phyloP scores from a whole-genome alignment of 2,888 invertebrate species.

The Neria commutata region DNA sequence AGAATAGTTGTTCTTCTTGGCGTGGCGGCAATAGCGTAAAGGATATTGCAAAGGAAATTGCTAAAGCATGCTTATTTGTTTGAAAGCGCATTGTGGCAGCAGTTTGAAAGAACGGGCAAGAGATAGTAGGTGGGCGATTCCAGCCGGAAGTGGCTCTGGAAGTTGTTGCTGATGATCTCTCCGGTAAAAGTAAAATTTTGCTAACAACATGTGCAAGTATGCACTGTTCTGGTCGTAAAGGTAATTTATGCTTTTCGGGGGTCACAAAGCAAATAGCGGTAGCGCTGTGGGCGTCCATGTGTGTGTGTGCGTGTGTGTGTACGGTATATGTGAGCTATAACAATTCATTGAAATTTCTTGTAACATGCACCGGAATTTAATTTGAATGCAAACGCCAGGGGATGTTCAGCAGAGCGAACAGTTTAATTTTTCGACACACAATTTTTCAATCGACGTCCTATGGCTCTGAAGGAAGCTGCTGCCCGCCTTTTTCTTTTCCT shows the following conservation, averaged over 20 bases:
- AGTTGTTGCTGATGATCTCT: neutral
- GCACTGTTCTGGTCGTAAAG: slow-evolving; percentile 13
- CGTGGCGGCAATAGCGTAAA: neutral
- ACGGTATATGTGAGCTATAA: neutral
- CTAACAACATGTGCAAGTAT: slow-evolving; percentile 20
- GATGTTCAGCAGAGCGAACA: too few relatives aligned
- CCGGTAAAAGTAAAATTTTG: slow-evolving; percentile 14
- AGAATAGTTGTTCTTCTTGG: neutral
- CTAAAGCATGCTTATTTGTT: slow-evolving; percentile 11
- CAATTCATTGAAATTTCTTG: slow-evolving; percentile 12
- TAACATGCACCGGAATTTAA: too few relatives aligned
- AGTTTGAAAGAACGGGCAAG: neutral
- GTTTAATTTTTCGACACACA: too few relatives aligned
- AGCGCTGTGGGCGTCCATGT: neutral
- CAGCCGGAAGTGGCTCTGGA: neutral
- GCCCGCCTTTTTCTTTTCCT: too few relatives aligned
- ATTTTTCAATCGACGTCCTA: too few relatives aligned
- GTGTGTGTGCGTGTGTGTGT: too few relatives aligned
- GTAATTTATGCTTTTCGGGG: slow-evolving; percentile 15
- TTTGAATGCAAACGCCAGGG: too few relatives aligned
- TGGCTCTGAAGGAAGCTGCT: too few relatives aligned
- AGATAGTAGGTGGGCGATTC: neutral
- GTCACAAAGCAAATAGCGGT: neutral
- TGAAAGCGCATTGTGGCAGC: neutral
- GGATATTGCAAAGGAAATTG: slow-evolving; percentile 22